Evolutionary conservation across 2,113 vertebrate genomes (phyloP), one percentile per base, ranked within the genome.

Genomic region (Cathartes aura): DNA sequence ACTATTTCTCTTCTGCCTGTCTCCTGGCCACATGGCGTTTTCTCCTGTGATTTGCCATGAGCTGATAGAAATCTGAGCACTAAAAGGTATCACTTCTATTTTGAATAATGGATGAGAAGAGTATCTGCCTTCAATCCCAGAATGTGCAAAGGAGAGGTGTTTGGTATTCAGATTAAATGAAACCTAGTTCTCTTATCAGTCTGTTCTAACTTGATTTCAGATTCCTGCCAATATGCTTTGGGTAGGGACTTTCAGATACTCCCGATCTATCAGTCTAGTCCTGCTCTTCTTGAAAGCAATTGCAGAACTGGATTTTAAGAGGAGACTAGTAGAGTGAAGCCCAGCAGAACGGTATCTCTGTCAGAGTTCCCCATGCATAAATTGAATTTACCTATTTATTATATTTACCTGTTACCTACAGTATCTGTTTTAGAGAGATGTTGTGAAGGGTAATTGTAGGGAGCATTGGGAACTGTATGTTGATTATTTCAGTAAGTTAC

Each of bases 21-120:
- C 36, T 84, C 24, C 17, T 82, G 83, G 16, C 48, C 6, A 3
- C 29, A 22, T 3, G 3, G 58, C 26, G 34, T 95, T 83, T 42
- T 64, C 27, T 79, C 18, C 73, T 67, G 64, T 81, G 68, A 81
- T 92, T 89, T 87, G 43, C 48, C 24, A 19, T 40, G 56, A 90
- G 47, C 64, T 95, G 56, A 79, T 40, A 62, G 90, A 89, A 95
- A 95, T 87, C 80, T 89, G 80, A 93, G 73, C 19, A 18, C 45
- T 74, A 59, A 73, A 87, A 79, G 40, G 70, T 87, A 87, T 82
- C 13, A 9, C 17, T 95, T 92, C 43, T 18, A 3, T 40, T 95
- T 66, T 95, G 86, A 95, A 95, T 96, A 92, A 96, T 87, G 48
- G 30, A 89, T 89, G 56, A 70, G 75, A 74, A 76, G 45, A 94